These are phyloP conservation scores for Ommatoiulus sabulosus DNA, from an alignment of 2,888 invertebrate species.

Conservation along the genomic window DNA sequence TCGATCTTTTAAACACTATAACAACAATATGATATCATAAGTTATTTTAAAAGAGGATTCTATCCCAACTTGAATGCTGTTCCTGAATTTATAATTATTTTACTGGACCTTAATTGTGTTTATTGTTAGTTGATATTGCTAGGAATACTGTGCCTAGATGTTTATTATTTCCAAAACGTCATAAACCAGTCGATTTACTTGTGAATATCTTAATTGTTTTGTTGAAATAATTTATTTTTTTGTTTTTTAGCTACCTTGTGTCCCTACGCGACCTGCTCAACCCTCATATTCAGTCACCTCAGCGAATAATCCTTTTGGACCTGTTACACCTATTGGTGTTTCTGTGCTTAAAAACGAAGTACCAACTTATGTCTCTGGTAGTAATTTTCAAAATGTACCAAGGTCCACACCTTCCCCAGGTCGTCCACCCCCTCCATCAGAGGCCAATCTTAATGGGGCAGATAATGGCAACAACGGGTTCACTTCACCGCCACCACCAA, in stretches of 20 bases:
- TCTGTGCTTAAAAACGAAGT: background rate
- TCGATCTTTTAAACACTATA: too few relatives aligned
- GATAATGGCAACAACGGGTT: slow-evolving; percentile 35
- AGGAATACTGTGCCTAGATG: too few relatives aligned
- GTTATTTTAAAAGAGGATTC: too few relatives aligned
- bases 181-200: too few relatives aligned
- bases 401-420: background rate
- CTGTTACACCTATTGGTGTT: background rate
- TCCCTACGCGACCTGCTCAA: background rate
- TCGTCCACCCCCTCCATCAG: slow-evolving; percentile 55
- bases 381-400: background rate
- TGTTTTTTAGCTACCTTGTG: background rate
- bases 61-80: too few relatives aligned
- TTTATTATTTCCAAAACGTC: too few relatives aligned
- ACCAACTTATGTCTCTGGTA: background rate
- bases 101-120: too few relatives aligned
- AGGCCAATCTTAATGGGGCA: slow-evolving; percentile 45
- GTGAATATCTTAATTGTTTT: background rate
- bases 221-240: background rate
- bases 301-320: background rate
- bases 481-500: slow-evolving; percentile 61
- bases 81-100: too few relatives aligned
- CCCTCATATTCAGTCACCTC: background rate
- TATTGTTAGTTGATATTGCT: too few relatives aligned
- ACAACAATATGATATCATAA: too few relatives aligned